phyloP scores from a whole-genome alignment of 2,113 vertebrate species.

The Telmatochromis bifrenatus region DNA sequence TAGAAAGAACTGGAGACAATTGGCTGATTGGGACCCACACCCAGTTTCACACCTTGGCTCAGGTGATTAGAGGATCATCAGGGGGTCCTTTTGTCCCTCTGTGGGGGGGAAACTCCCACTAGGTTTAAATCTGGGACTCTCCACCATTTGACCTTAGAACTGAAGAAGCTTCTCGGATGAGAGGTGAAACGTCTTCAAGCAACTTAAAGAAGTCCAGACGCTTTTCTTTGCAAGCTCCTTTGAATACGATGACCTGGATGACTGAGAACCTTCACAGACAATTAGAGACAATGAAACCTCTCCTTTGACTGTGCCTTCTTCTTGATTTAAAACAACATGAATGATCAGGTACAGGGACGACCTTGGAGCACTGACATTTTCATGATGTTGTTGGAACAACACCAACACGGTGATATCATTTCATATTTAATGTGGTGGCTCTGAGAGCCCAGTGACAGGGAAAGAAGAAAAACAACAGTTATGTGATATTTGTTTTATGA shows the following conservation, averaged over 20 bases:
- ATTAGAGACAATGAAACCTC: background rate
- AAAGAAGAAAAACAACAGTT: background rate
- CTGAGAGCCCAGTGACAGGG: background rate
- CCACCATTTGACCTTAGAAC: accelerated
- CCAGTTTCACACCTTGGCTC: too few species aligned
- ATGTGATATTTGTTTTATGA: background rate
- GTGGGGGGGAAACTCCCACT: too few species aligned
- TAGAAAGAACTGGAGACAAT: background rate
- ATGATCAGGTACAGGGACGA: accelerated
- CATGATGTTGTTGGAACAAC: background rate
- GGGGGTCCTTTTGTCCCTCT: too few species aligned
- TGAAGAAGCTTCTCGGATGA: too few species aligned
- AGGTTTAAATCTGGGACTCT: accelerated
- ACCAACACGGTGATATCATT: background rate
- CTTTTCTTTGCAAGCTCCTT: too few species aligned
- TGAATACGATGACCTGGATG: too few species aligned
- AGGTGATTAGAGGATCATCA: too few species aligned
- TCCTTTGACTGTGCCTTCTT: accelerated
- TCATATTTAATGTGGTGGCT: background rate
- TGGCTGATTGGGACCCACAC: too few species aligned
- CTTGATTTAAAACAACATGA: background rate
- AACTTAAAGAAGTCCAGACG: too few species aligned
- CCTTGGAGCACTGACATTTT: background rate
- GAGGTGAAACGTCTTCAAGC: too few species aligned
- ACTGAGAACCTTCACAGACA: too few species aligned